phyloP scores from a whole-genome alignment of 2,797 vertebrate genomes.

The Simalia tracyae region DNA sequence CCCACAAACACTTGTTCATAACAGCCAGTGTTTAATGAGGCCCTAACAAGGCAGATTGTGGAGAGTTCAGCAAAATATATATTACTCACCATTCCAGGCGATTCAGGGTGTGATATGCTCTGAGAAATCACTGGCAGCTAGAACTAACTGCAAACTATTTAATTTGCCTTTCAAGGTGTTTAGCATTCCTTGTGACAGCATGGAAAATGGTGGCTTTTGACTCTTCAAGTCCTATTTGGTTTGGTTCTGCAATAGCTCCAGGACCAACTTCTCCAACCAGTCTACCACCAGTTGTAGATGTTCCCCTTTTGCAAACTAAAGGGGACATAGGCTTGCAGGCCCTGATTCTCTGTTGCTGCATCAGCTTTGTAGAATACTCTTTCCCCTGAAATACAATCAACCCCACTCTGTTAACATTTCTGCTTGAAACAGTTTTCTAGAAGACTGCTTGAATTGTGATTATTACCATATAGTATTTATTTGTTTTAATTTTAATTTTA shows the following conservation, averaged over 20 bases:
- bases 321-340: neutral
- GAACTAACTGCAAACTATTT: neutral
- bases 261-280: neutral
- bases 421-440: too few species aligned
- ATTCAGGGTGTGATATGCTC: neutral
- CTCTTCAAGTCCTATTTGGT: neutral
- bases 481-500: too few species aligned
- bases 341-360: neutral
- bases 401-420: neutral
- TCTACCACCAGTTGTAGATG: neutral
- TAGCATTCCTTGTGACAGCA: neutral
- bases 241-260: neutral
- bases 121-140: conserved; percentile 5
- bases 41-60: conserved; percentile 45
- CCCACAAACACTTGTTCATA: conserved; percentile 37
- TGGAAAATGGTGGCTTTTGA: too few species aligned
- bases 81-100: conserved; percentile 36
- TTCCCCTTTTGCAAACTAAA: neutral
- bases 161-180: neutral
- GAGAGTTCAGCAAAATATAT: conserved; percentile 30
- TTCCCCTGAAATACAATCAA: neutral
- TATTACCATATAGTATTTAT: too few species aligned
- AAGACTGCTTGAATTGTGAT: too few species aligned
- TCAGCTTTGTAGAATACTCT: neutral
- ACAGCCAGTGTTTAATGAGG: conserved; percentile 39